phyloP scores from a whole-genome alignment of 2,113 vertebrate genomes.

The Nematolebias whitei region DNA sequence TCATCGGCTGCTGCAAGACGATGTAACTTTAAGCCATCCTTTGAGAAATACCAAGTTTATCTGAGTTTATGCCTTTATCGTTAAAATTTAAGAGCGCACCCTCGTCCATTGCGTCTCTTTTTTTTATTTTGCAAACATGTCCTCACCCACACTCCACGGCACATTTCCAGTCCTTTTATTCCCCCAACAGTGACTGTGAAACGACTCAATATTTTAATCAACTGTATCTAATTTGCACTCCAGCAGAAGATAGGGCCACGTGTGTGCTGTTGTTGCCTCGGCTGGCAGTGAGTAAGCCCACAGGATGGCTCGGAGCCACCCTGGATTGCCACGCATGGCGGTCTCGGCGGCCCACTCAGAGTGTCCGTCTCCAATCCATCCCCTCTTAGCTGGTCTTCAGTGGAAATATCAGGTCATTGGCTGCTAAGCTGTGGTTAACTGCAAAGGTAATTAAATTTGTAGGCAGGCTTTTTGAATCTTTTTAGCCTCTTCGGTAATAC shows the following conservation, averaged over 20 bases:
- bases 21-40: constrained; percentile 68
- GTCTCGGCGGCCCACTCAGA: constrained; percentile 71
- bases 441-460: constrained; percentile 83
- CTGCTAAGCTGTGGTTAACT: constrained; percentile 82
- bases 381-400: constrained; percentile 68
- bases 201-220: constrained; percentile 80
- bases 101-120: constrained; percentile 13
- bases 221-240: constrained; percentile 80
- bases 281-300: constrained; percentile 69
- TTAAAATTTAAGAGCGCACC: constrained; percentile 51
- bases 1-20: constrained; percentile 51
- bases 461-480: constrained; percentile 81
- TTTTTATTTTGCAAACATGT: constrained; percentile 42
- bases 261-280: constrained; percentile 69
- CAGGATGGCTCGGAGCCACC: constrained; percentile 66
- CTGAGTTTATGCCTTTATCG: constrained; percentile 66
- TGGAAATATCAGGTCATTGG: constrained; percentile 80
- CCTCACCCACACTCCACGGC: constrained; percentile 21
- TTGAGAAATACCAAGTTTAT: constrained; percentile 73
- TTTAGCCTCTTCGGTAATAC: constrained; percentile 76
- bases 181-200: constrained; percentile 75
- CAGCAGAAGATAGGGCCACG: constrained; percentile 70
- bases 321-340: constrained; percentile 63
- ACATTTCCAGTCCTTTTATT: constrained; percentile 74
- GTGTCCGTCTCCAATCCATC: constrained; percentile 58